phyloP scores from a whole-genome alignment of 2,888 invertebrate genomes.

The Aproaerema taeniolella region DNA sequence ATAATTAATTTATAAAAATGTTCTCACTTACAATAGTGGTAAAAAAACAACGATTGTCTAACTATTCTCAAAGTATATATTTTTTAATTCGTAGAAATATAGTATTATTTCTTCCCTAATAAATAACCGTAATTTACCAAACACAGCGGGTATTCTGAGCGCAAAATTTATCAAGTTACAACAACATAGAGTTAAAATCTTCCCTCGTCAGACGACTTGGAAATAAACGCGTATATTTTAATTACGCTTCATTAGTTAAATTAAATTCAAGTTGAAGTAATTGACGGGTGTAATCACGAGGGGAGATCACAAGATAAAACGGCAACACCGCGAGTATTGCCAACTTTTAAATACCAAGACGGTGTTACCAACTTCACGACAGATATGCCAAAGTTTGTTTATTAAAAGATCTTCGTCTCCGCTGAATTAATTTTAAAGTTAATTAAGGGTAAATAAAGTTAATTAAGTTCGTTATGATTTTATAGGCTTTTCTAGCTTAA shows the following conservation, averaged over 20 bases:
- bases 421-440: conserved; percentile 40
- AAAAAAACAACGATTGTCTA: too few species aligned
- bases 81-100: too few species aligned
- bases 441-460: conserved; percentile 39
- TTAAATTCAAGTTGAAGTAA: conserved; percentile 71
- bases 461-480: conserved; percentile 26
- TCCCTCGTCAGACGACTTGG: conserved; percentile 43
- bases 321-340: conserved; percentile 42
- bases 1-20: too few species aligned
- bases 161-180: conserved; percentile 8
- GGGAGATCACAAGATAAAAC: conserved; percentile 38
- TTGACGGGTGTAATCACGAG: conserved; percentile 67
- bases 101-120: too few species aligned
- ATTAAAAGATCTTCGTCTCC: conserved; percentile 41
- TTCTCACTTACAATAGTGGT: too few species aligned
- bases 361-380: too few species aligned
- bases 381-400: conserved; percentile 34
- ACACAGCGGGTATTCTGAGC: too few species aligned
- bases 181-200: conserved; percentile 19
- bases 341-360: conserved; percentile 35
- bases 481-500: conserved; percentile 7
- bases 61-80: too few species aligned
- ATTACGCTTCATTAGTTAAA: conserved; percentile 76
- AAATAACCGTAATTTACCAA: too few species aligned
- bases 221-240: conserved; percentile 72